Percentiles rank a stretch among this genome's conserved stretches.
These are phyloP conservation scores for Littorina saxatilis DNA, from an alignment of 1,140 invertebrate genomes.

Conservation along the genomic window DNA sequence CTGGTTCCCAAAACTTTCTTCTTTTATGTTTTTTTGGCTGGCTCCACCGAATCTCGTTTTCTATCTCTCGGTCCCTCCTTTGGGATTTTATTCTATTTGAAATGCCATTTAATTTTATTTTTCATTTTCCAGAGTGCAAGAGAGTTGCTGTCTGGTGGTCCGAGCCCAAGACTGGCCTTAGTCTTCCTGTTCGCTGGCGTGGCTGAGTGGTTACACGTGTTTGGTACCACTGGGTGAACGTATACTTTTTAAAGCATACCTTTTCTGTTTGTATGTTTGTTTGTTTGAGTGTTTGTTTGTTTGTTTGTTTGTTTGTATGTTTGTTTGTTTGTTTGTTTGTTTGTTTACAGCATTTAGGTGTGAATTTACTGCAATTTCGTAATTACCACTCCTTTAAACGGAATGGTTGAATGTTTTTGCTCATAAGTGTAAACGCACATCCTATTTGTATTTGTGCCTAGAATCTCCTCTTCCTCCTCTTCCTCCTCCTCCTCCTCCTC, in stretches of 20 bases:
- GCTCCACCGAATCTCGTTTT: neutral
- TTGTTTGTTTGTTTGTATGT: neutral
- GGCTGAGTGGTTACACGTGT: neutral
- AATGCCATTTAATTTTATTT: constrained; percentile 35
- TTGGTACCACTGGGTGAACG: neutral
- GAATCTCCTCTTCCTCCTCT: too few species aligned
- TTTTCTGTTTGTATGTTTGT: constrained; percentile 6
- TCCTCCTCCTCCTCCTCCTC: too few species aligned
- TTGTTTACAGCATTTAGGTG: too few species aligned
- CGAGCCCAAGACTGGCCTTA: neutral
- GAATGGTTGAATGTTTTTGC: too few species aligned
- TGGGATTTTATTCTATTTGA: constrained; percentile 15
- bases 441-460: too few species aligned
- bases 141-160: neutral
- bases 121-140: constrained; percentile 13
- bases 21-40: too few species aligned
- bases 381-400: too few species aligned
- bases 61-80: neutral
- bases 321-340: neutral
- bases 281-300: constrained; percentile 16
- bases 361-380: too few species aligned
- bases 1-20: neutral
- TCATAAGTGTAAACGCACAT: too few species aligned
- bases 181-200: neutral
- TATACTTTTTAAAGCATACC: neutral